Evolutionary conservation across 2,113 vertebrate genomes (phyloP).

Genomic region (Bagarius yarrelli): DNA sequence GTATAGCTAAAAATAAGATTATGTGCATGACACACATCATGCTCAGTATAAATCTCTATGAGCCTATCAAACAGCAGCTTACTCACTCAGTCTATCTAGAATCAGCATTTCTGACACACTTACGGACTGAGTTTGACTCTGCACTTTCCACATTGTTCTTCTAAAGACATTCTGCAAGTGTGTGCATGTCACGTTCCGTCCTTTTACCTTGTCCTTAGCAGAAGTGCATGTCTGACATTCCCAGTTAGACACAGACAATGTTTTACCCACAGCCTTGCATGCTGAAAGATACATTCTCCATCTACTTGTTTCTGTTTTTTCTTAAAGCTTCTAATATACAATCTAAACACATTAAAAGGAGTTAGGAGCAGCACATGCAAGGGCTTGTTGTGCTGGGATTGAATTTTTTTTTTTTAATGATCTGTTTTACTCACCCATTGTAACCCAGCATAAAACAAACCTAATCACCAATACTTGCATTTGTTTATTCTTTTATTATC

Average conservation of each 20-base stretch:
- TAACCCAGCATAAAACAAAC: neutral
- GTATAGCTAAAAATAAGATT: neutral
- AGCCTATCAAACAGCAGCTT: neutral
- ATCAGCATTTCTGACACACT: neutral
- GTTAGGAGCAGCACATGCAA: slow-evolving; percentile 30
- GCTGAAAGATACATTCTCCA: neutral
- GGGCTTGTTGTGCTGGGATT: slow-evolving; percentile 45
- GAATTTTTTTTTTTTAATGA: neutral
- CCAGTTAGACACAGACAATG: slow-evolving; percentile 8
- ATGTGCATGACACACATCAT: neutral
- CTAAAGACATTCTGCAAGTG: neutral
- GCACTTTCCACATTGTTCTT: slow-evolving; percentile 7
- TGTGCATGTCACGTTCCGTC: neutral
- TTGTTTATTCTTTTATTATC: neutral
- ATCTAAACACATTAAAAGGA: slow-evolving; percentile 4
- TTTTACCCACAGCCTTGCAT: neutral
- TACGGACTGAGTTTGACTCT: neutral
- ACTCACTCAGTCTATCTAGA: neutral
- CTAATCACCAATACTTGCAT: neutral
- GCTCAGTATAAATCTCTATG: neutral
- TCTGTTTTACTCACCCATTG: slow-evolving; percentile 9
- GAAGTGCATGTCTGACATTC: neutral
- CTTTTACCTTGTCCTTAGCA: neutral
- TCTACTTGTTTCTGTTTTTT: neutral
- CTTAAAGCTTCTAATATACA: neutral